Evolutionary conservation across 2,797 vertebrate species (phyloP), one percentile per base, ranked within the genome.

Genomic region (Oreochromis mossambicus): DNA sequence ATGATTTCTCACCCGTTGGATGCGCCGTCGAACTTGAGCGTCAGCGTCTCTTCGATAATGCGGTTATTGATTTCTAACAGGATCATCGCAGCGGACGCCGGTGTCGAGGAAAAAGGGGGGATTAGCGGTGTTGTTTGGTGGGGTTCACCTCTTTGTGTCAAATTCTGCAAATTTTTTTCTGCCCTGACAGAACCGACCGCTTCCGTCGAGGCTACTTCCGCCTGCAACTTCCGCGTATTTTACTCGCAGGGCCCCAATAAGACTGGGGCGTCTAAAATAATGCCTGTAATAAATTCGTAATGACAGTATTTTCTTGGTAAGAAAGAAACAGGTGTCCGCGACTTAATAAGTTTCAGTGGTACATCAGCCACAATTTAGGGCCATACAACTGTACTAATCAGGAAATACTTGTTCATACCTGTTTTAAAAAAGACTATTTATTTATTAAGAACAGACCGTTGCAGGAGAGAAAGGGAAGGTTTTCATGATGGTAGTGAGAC

Each of bases 31-130:
- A 99, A 99, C 96, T 99, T 99, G 90, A 99, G 94, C 90, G 95
- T 87, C 92, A 98, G 96, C 91, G 98, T 99, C 96, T 99, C 98
- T 93, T 99, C 98, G 88, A 99, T 97, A 89, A 99, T 99, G 88
- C 98, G 98, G 97, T 99, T 99, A 93, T 99, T 99, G 90, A 99
- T 98, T 97, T 99, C 98, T 96, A 99, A 96, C 96, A 99, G 97
- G 97, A 99, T 99, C 98, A 99, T 99, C 26, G 92, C 92, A 86
- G 93, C 93, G 81, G 92, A 38, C 81, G 78, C 88, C 55, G 90
- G 51, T 87, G 79, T 88, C 80, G 55, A 91, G 77, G 86, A 88
- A 52, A 86, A 73, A 34, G 77, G 83, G 86, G 81, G 84, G 73
- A 6, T 79, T 58, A 63, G 76, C 36, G 80, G 66, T 83, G 56